These are phyloP conservation scores for Anguilla rostrata DNA, from an alignment of 2,113 vertebrate species.

Conservation along the genomic window DNA sequence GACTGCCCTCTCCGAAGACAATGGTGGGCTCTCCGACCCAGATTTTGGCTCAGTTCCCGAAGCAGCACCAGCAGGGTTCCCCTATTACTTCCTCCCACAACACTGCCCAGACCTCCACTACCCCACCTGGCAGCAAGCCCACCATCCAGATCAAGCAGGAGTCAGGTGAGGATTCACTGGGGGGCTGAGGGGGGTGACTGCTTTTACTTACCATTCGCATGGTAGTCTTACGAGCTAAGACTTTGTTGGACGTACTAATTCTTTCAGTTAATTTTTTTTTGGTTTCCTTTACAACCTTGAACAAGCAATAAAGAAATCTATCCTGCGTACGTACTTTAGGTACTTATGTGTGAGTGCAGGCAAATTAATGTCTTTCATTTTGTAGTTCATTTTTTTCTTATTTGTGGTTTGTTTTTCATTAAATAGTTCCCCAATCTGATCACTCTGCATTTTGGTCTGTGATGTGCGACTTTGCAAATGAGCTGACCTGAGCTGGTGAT, in stretches of 20 bases:
- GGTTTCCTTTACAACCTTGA: neutral
- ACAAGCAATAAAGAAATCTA: neutral
- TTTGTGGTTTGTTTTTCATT: no score
- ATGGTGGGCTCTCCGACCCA: slow-evolving; percentile 84
- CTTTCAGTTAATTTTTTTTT: no score
- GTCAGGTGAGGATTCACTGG: slow-evolving; percentile 75
- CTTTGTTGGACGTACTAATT: no score
- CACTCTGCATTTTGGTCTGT: neutral
- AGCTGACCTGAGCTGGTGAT: neutral
- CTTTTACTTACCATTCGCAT: neutral
- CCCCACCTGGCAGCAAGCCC: slow-evolving; percentile 81
- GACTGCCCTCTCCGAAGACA: slow-evolving; percentile 91
- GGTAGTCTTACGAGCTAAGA: no score
- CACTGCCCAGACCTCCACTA: slow-evolving; percentile 67
- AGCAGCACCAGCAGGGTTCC: slow-evolving; percentile 78
- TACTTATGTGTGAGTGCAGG: no score
- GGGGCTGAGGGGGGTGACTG: neutral
- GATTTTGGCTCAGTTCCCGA: slow-evolving; percentile 93
- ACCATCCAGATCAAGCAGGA: slow-evolving; percentile 99
- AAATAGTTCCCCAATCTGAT: neutral
- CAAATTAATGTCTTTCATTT: neutral
- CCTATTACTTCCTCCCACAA: slow-evolving; percentile 58
- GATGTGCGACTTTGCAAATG: neutral
- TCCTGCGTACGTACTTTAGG: no score
- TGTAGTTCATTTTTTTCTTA: no score